These are phyloP conservation scores for Drosophila cyrtoloma DNA, from an alignment of 2,888 invertebrate genomes.

Conservation along the genomic window DNA sequence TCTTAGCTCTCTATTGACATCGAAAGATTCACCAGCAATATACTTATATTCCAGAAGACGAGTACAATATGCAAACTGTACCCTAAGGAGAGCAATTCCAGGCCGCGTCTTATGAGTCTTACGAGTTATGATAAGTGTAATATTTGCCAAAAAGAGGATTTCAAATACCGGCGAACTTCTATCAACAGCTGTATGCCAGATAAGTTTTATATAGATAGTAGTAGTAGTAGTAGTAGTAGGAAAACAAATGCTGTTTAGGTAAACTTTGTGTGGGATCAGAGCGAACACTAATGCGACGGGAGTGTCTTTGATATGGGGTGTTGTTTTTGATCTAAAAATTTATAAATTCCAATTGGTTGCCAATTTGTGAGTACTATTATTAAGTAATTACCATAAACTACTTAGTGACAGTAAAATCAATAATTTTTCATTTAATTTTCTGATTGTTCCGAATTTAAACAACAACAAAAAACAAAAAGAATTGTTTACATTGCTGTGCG, in stretches of 20 bases:
- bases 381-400: slow-evolving; percentile 13
- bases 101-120: slow-evolving; percentile 11
- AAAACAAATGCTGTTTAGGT: slow-evolving; percentile 13
- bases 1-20: background rate
- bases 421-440: background rate
- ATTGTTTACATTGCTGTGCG: slow-evolving; percentile 14
- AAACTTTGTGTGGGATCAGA: slow-evolving; percentile 34
- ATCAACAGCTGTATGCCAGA: slow-evolving; percentile 18
- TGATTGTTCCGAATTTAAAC: slow-evolving; percentile 1
- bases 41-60: background rate
- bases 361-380: slow-evolving; percentile 19
- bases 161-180: slow-evolving; percentile 18
- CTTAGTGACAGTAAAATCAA: slow-evolving; percentile 22
- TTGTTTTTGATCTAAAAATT: background rate
- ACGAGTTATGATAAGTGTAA: slow-evolving; percentile 2
- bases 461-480: slow-evolving; percentile 5
- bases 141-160: slow-evolving; percentile 15
- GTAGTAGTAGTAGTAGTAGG: background rate
- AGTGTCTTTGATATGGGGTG: slow-evolving; percentile 18
- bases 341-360: slow-evolving; percentile 14
- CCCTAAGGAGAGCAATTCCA: slow-evolving; percentile 20
- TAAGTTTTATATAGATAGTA: slow-evolving; percentile 1
- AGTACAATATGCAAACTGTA: background rate
- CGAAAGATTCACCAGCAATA: background rate
- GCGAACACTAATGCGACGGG: slow-evolving; percentile 23